Evolutionary conservation across 2,797 vertebrate genomes (phyloP), one percentile per base, ranked within the genome.

Genomic region (Spinibarbus caldwelli): DNA sequence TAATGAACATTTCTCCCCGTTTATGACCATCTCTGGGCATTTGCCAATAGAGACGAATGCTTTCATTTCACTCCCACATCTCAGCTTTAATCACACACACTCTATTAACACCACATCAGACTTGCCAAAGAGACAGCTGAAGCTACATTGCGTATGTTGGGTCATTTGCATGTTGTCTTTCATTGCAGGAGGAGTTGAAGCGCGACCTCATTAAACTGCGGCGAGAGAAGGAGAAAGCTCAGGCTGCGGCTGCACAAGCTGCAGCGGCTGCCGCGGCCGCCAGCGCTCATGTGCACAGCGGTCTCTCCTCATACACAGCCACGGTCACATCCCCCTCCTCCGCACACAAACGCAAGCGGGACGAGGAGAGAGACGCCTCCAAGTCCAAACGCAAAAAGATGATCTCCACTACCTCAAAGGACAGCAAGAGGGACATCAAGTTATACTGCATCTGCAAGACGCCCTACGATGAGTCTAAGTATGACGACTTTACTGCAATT

Each of bases 351-450:
- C 97, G 94, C 90, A 97, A 95, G 91, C 95, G 91, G 88, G 97
- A 92, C 81, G 98, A 95, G 93, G 97, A 92, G 95, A 92, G 90
- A n/a, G 93, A 95, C 76, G 91, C 92, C 49, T 94, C 93, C 6
- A 99, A 97, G 94, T 96, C 96, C 92, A 99, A 99, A 95, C 99
- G 98, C 92, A 99, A 98, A 95, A 99, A 98, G 95, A 98, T 97
- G 94, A 96, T 97, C 87, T 97, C 96, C 91, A 97, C 98, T 95
- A 97, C 97, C 95, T 97, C 97, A 94, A 98, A 98, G 95, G 98
- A 99, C 92, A 95, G 94, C 82, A 99, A 97, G 95, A 98, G 98
- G 94, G 98, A 99, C 95, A 98, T 95, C 92, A 99, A 99, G 91
- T 94, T 99, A 92, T 99, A 99, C 94, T 99, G 98, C 92, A 95